These are phyloP conservation scores for Myotis lucifugus DNA, from an alignment of 2,113 vertebrate species.

Conservation along the genomic window DNA sequence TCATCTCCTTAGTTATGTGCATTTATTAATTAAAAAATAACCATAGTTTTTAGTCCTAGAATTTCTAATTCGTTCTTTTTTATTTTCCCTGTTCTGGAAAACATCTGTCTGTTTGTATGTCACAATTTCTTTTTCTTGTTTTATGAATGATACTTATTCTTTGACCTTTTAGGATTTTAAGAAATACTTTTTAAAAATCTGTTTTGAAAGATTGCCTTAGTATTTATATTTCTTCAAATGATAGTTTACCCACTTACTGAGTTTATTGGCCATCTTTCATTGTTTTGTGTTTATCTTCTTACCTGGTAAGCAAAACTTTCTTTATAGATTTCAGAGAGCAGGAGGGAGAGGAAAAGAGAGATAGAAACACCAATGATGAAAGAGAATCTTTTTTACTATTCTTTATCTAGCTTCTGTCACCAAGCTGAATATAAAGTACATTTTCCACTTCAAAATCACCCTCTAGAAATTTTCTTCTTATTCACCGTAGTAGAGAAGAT, in stretches of 20 bases:
- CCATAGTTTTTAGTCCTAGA: not conserved
- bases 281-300: not conserved
- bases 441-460: slow-evolving; percentile 39
- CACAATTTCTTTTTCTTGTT: not conserved
- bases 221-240: not conserved
- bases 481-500: slow-evolving; percentile 39
- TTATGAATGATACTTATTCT: not conserved
- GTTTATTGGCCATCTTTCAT: not conserved
- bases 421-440: slow-evolving; percentile 12
- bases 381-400: not conserved
- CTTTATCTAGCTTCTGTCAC: slow-evolving; percentile 36
- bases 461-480: slow-evolving; percentile 48
- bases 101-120: not conserved
- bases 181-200: not conserved
- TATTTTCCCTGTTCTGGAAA: not conserved
- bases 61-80: not conserved
- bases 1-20: not conserved
- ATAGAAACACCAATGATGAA: no score
- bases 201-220: not conserved
- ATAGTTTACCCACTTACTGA: not conserved
- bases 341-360: no score
- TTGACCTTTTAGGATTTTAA: not conserved
- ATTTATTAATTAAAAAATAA: not conserved
- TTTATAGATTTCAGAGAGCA: no score
- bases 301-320: not conserved